phyloP scores from a whole-genome alignment of 64 coral and sea anemone species.

The Anthopleura sola region DNA sequence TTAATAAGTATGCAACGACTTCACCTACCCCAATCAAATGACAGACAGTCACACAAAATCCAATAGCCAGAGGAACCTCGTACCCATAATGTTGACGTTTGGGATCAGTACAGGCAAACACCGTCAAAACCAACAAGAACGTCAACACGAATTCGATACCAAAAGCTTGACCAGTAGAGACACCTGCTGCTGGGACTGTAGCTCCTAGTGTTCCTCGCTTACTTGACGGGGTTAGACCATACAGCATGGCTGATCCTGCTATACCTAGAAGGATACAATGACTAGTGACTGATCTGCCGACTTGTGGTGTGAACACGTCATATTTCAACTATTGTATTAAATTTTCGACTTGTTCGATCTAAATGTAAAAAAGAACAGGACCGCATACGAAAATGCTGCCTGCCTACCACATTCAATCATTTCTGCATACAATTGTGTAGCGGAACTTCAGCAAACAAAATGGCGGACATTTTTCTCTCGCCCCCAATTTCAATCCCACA shows the following conservation, averaged over 20 bases:
- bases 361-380: too few relatives aligned
- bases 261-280: constrained; percentile 44
- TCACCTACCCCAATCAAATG: constrained; percentile 63
- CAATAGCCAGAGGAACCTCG: constrained; percentile 59
- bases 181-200: constrained; percentile 41
- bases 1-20: not conserved
- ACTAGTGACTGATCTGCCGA: too few relatives aligned
- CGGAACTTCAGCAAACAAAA: too few relatives aligned
- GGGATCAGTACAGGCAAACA: constrained; percentile 58
- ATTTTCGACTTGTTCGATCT: too few relatives aligned
- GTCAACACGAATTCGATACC: constrained; percentile 66
- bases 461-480: too few relatives aligned
- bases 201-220: constrained; percentile 65
- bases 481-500: too few relatives aligned
- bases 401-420: too few relatives aligned
- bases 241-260: constrained; percentile 66
- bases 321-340: too few relatives aligned
- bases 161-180: constrained; percentile 50
- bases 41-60: constrained; percentile 54
- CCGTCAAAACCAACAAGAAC: constrained; percentile 67
- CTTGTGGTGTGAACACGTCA: too few relatives aligned
- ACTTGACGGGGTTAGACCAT: constrained; percentile 72
- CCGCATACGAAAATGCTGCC: too few relatives aligned
- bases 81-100: constrained; percentile 63
- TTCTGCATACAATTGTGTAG: too few relatives aligned